These are phyloP conservation scores for Cephalopachus bancanus DNA, from an alignment of 2,797 vertebrate genomes.

Conservation along the genomic window DNA sequence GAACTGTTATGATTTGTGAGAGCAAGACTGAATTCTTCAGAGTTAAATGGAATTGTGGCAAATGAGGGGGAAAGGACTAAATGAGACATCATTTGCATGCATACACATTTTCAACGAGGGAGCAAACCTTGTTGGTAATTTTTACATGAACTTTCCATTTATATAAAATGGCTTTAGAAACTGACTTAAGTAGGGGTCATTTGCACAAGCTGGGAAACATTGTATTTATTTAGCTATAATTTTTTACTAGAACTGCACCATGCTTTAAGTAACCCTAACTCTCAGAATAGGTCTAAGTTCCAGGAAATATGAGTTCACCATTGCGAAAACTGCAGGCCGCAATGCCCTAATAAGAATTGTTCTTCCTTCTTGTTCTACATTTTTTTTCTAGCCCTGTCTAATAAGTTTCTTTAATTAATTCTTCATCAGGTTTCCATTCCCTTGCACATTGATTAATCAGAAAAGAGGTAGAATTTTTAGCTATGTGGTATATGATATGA, in stretches of 20 bases:
- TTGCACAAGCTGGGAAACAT: background rate
- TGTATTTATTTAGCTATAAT: background rate
- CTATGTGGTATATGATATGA: background rate
- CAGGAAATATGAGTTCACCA: background rate
- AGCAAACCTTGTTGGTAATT: conserved; percentile 61
- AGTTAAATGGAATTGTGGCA: conserved; percentile 73
- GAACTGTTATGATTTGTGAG: conserved; percentile 41
- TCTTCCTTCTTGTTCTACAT: background rate
- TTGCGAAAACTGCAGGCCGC: background rate
- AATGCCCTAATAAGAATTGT: background rate
- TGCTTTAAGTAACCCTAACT: background rate
- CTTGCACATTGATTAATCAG: background rate
- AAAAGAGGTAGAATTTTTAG: background rate
- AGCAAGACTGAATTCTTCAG: conserved; percentile 67
- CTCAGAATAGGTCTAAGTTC: background rate
- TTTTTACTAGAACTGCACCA: background rate
- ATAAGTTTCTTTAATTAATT: background rate
- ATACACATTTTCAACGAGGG: conserved; percentile 62
- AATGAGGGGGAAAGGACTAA: conserved; percentile 76
- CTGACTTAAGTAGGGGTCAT: background rate
- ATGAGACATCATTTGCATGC: conserved; percentile 60
- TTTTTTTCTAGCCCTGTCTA: background rate
- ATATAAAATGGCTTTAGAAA: conserved; percentile 43
- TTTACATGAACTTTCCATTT: conserved; percentile 19
- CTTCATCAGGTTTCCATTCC: background rate